These are phyloP conservation scores for Heliangelus exortis DNA, from an alignment of 2,797 vertebrate genomes.

Conservation along the genomic window DNA sequence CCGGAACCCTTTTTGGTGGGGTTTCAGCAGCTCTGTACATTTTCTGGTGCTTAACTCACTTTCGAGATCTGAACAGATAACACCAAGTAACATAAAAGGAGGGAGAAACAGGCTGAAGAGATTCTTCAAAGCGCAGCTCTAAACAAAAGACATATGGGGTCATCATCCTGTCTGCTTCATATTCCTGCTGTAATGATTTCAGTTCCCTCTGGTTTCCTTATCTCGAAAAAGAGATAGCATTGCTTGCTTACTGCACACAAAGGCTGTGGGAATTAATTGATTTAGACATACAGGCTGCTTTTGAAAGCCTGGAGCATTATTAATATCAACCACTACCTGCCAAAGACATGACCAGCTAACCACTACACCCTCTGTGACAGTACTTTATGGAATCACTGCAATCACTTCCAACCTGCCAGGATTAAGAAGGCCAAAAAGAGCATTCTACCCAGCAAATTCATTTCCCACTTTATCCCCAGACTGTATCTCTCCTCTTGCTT, in stretches of 20 bases:
- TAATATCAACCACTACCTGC: conserved; percentile 47
- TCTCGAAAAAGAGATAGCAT: conserved; percentile 38
- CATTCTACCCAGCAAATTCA: not conserved
- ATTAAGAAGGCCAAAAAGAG: conserved; percentile 4
- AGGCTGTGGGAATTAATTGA: conserved; percentile 43
- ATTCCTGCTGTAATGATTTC: conserved; percentile 9
- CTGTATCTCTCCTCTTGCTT: not conserved
- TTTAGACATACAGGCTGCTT: conserved; percentile 57
- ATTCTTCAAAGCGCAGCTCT: conserved; percentile 39
- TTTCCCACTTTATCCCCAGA: not conserved
- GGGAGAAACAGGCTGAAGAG: not conserved
- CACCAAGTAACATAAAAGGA: conserved; percentile 31
- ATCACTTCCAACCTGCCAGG: not conserved
- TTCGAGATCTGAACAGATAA: conserved; percentile 52
- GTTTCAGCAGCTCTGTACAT: conserved; percentile 5
- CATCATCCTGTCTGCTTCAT: conserved; percentile 1
- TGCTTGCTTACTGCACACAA: conserved; percentile 3
- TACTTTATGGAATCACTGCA: not conserved
- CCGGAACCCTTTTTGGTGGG: not conserved
- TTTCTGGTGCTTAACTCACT: conserved; percentile 46
- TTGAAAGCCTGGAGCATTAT: conserved; percentile 52
- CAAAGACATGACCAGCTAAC: conserved; percentile 42
- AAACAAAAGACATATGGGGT: conserved; percentile 38
- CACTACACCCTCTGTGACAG: not conserved
- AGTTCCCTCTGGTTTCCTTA: conserved; percentile 47